Percentiles rank a stretch among this genome's conserved stretches.
phyloP scores from a whole-genome alignment of 2,113 vertebrate species.

The Nyctereutes procyonoides region DNA sequence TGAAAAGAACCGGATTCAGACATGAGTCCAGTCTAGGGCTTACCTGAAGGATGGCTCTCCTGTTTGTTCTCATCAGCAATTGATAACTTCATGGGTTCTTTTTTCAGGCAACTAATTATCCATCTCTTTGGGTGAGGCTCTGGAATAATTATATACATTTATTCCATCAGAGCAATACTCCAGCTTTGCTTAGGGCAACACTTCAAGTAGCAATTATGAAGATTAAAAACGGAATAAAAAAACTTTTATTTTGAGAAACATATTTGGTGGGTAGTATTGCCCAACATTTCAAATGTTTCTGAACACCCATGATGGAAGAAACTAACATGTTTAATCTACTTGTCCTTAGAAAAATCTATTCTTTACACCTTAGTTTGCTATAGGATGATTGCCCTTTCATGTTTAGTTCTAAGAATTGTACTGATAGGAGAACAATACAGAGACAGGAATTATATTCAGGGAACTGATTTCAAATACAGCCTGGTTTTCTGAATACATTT shows the following conservation, averaged over 20 bases:
- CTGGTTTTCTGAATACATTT: not conserved
- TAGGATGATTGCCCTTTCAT: constrained; percentile 1
- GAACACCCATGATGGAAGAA: not conserved
- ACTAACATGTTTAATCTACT: constrained; percentile 6
- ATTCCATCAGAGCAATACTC: not conserved
- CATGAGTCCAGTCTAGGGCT: not conserved
- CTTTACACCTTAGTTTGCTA: constrained; percentile 16
- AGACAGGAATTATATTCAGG: not conserved
- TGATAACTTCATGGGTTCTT: not conserved
- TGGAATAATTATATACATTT: constrained; percentile 36
- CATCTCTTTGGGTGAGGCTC: not conserved
- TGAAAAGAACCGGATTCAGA: not conserved
- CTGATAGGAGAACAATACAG: not conserved
- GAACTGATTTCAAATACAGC: not conserved
- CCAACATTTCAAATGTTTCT: constrained; percentile 28
- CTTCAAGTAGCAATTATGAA: constrained; percentile 57
- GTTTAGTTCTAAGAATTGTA: not conserved
- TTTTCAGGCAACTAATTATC: constrained; percentile 46
- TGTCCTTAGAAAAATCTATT: constrained; percentile 28
- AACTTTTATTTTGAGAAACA: constrained; percentile 34
- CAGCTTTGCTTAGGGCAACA: not conserved
- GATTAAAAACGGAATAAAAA: constrained; percentile 59
- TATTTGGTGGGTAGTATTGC: constrained; percentile 19
- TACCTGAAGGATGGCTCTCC: not conserved
- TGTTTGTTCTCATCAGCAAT: not conserved